Conservation (phyloP, 2,797 vertebrate species). For the Bovichtus variegatus region DNA sequence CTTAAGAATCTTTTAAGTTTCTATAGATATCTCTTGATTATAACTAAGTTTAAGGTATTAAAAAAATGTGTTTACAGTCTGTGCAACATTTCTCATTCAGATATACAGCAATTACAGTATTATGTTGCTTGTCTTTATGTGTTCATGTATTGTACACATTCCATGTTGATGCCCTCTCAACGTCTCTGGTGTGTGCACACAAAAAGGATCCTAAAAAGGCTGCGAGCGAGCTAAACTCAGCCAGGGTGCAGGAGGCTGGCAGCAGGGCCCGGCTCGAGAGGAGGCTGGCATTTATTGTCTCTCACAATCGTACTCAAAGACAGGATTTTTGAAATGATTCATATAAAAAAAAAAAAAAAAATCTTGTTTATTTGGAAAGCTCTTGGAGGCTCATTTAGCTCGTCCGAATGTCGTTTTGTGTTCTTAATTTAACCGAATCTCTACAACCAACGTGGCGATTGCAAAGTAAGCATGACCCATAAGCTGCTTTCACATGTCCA, state of each 20-base stretch:
- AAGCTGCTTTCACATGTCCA: no score
- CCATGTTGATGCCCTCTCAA: not conserved
- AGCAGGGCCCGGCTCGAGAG: conserved; percentile 18
- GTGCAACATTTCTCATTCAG: not conserved
- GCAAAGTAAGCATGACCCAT: not conserved
- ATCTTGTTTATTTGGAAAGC: not conserved
- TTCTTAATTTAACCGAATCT: not conserved
- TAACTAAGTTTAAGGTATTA: not conserved
- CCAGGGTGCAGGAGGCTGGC: conserved; percentile 11
- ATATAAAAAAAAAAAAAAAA: no score
- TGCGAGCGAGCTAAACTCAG: not conserved
- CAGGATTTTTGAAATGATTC: not conserved
- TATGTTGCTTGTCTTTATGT: not conserved
- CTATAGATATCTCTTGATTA: not conserved
- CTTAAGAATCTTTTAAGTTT: not conserved
- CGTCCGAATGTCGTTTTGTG: not conserved
- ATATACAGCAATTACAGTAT: not conserved
- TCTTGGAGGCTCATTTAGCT: not conserved
- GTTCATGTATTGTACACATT: not conserved
- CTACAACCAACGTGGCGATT: not conserved
- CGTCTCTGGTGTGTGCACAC: not conserved
- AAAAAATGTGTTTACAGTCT: not conserved
- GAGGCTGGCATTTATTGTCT: conserved; percentile 10
- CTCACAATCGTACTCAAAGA: not conserved
- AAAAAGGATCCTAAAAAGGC: not conserved